Evolutionary conservation across 2,888 invertebrate species (phyloP).

Genomic region (Catocala sponsa): DNA sequence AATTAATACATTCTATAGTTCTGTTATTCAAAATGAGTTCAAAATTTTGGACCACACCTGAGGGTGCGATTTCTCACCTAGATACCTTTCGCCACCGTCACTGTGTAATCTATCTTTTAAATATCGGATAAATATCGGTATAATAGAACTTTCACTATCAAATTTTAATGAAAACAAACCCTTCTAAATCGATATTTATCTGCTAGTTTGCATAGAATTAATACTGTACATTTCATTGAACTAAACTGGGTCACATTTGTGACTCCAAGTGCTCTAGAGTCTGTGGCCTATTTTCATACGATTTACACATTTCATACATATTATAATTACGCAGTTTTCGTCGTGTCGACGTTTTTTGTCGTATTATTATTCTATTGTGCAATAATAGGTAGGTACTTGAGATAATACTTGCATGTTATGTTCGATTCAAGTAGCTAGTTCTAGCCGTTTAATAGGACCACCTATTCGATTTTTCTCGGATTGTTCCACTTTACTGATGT

Average conservation of each 20-base stretch:
- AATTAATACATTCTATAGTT: no score
- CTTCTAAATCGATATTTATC: constrained; percentile 16
- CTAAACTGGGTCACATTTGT: constrained; percentile 50
- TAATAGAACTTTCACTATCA: background rate
- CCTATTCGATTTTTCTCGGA: no score
- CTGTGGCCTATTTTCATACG: constrained; percentile 55
- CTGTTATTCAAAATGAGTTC: no score
- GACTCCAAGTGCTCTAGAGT: constrained; percentile 43
- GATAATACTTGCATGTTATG: background rate
- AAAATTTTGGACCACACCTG: no score
- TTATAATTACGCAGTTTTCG: constrained; percentile 55
- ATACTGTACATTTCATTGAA: constrained; percentile 38
- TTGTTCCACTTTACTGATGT: no score
- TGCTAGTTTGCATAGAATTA: constrained; percentile 18
- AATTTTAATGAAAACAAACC: constrained; percentile 7
- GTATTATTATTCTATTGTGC: constrained; percentile 28
- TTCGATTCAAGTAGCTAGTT: background rate
- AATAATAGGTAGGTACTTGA: constrained; percentile 17
- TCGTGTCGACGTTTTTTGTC: constrained; percentile 29
- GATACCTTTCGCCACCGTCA: no score
- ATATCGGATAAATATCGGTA: no score
- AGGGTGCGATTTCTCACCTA: no score
- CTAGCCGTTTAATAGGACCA: background rate
- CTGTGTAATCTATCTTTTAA: no score
- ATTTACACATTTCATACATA: constrained; percentile 45